Evolutionary conservation across 1,140 invertebrate species (phyloP).

Genomic region (Drosophila teissieri): DNA sequence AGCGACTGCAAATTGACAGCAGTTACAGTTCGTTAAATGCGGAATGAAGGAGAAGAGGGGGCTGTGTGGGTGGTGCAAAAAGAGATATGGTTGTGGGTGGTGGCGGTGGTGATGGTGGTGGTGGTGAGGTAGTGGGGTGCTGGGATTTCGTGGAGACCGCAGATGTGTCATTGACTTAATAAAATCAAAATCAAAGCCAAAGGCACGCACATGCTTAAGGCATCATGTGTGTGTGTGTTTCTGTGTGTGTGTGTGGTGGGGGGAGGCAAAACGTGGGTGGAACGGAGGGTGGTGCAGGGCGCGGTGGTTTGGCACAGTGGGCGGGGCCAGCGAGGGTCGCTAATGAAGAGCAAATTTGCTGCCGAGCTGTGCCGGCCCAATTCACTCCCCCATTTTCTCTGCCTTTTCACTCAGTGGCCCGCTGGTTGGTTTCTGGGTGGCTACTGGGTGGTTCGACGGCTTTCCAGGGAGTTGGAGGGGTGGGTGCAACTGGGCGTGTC

Average conservation of each 20-base stretch:
- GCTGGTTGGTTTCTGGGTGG: conserved; percentile 3
- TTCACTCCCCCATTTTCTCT: conserved; percentile 7
- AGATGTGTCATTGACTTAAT: conserved; percentile 83
- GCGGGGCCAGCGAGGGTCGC: conserved; percentile 37
- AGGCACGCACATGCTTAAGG: conserved; percentile 75
- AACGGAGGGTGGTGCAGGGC: not conserved
- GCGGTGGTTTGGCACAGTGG: conserved; percentile 4
- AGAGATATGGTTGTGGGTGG: conserved; percentile 16
- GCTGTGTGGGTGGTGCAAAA: not conserved
- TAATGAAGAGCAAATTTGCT: conserved; percentile 79
- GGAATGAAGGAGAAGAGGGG: conserved; percentile 37
- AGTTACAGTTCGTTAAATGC: conserved; percentile 83
- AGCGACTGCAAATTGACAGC: conserved; percentile 82
- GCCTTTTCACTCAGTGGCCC: conserved; percentile 4
- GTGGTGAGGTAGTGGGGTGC: not conserved
- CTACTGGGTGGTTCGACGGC: conserved; percentile 3
- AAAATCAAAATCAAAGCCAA: conserved; percentile 83
- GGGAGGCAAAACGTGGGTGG: not conserved
- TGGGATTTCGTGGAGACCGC: conserved; percentile 59
- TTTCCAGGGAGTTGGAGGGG: not conserved
- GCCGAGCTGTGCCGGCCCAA: conserved; percentile 26
- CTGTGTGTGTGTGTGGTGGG: not conserved
- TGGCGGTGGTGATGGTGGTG: not conserved
- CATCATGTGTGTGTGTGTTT: conserved; percentile 4
- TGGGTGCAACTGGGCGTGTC: conserved; percentile 66